These are phyloP conservation scores for Tokudaia tokunoshimensis DNA, from an alignment of 2,797 vertebrate species.

Conservation along the genomic window DNA sequence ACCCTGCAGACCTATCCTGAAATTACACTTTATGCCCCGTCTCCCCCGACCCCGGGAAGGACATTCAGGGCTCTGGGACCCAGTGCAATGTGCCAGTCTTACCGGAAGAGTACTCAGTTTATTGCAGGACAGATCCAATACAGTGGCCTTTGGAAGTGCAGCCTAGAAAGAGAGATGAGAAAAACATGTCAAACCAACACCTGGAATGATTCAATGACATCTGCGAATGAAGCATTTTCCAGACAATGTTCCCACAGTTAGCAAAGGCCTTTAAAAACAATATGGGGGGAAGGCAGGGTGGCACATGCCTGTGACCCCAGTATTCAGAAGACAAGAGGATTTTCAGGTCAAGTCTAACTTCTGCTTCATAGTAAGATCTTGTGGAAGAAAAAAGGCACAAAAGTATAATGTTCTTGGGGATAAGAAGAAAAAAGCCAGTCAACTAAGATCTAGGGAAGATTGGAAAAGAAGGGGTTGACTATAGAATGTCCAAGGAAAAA, in stretches of 20 bases:
- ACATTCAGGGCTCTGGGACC: not conserved
- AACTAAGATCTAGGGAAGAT: not conserved
- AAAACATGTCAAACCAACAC: constrained; percentile 52
- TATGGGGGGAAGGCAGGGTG: not conserved
- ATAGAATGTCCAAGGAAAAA: not conserved
- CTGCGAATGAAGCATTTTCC: constrained; percentile 60
- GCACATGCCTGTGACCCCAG: not conserved
- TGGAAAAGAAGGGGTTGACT: not conserved
- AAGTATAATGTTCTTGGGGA: not conserved
- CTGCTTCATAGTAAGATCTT: not conserved
- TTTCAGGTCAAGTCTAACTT: not conserved
- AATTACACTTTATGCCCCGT: not conserved
- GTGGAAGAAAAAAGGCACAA: not conserved
- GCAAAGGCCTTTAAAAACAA: constrained; percentile 21
- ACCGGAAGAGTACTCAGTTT: constrained; percentile 94
- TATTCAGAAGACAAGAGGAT: not conserved
- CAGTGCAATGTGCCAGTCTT: constrained; percentile 81
- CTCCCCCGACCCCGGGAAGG: not conserved
- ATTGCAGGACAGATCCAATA: constrained; percentile 97
- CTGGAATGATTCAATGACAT: constrained; percentile 46
- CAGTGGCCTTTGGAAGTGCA: constrained; percentile 94
- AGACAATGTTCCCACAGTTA: constrained; percentile 26
- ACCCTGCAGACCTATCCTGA: not conserved
- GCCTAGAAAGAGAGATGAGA: constrained; percentile 89
- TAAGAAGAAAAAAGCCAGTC: not conserved